Evolutionary conservation across 1,140 invertebrate genomes (phyloP).

Genomic region (Drosophila oshimai): DNA sequence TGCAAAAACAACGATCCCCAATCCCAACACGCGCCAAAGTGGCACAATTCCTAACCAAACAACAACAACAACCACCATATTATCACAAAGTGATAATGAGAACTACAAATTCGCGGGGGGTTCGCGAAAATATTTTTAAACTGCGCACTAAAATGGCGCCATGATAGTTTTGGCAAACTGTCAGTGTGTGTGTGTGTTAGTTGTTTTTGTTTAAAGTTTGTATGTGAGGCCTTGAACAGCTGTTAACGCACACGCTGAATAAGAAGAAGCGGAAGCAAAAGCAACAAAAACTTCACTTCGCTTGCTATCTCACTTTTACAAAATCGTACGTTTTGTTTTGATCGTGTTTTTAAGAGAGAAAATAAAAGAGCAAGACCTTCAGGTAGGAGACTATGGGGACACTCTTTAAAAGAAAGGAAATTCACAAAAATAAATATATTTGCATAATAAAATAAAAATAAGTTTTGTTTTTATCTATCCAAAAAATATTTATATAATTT

Average conservation of each 20-base stretch:
- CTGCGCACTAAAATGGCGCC: constrained; percentile 51
- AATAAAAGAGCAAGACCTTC: constrained; percentile 22
- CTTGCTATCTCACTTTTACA: constrained; percentile 70
- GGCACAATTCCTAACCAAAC: background rate
- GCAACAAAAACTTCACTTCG: constrained; percentile 38
- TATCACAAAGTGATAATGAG: constrained; percentile 16
- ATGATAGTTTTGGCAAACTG: constrained; percentile 10
- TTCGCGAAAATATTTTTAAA: constrained; percentile 19
- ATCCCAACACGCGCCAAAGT: constrained; percentile 36
- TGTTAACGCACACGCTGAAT: constrained; percentile 47
- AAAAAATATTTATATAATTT: too few relatives aligned
- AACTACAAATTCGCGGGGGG: constrained; percentile 42
- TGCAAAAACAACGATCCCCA: constrained; percentile 6
- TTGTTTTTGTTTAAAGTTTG: background rate
- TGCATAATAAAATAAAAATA: too few relatives aligned
- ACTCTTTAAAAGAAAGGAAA: background rate
- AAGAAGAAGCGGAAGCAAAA: constrained; percentile 7
- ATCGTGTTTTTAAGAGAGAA: constrained; percentile 48
- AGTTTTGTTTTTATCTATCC: too few relatives aligned
- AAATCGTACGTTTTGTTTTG: constrained; percentile 80
- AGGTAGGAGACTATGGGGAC: background rate
- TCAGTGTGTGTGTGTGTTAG: background rate
- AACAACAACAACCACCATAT: constrained; percentile 17
- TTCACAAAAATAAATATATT: too few relatives aligned
- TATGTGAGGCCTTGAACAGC: constrained; percentile 59